These are phyloP conservation scores for Marasmarcha lunaedactyla DNA, from an alignment of 2,888 invertebrate genomes.

Conservation along the genomic window DNA sequence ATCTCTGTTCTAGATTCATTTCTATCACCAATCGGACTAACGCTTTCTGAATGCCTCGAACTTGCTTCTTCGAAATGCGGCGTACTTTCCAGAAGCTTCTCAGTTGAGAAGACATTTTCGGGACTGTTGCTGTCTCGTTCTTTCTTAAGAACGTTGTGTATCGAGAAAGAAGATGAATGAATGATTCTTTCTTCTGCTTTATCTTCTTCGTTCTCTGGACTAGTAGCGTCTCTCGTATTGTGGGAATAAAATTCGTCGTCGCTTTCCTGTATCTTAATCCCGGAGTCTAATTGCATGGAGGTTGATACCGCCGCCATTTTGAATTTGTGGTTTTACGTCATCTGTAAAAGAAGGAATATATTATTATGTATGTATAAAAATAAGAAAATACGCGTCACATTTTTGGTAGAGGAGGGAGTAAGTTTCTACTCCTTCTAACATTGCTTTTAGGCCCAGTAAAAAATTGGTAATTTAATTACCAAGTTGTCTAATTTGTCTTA, in stretches of 20 bases:
- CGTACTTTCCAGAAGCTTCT: constrained; percentile 54
- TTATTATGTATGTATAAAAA: too few relatives aligned
- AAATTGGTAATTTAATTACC: too few relatives aligned
- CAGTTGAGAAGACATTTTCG: constrained; percentile 61
- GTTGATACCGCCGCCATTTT: constrained; percentile 64
- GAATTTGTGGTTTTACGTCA: constrained; percentile 37
- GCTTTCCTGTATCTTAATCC: constrained; percentile 56
- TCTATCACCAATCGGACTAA: constrained; percentile 43
- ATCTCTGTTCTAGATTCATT: constrained; percentile 42
- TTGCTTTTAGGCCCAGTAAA: too few relatives aligned
- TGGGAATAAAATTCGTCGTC: constrained; percentile 61
- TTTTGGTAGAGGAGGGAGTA: too few relatives aligned
- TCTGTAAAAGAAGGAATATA: constrained; percentile 37
- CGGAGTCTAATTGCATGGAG: constrained; percentile 43
- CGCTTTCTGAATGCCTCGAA: constrained; percentile 38
- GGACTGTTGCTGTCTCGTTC: constrained; percentile 57
- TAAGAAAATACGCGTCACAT: too few relatives aligned
- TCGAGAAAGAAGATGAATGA: constrained; percentile 55
- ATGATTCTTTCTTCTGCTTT: constrained; percentile 39
- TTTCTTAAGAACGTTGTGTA: constrained; percentile 62
- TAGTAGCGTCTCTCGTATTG: constrained; percentile 47
- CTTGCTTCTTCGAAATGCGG: constrained; percentile 42
- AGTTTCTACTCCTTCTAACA: too few relatives aligned
- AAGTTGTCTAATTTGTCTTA: too few relatives aligned
- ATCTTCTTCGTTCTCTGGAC: constrained; percentile 51